These are phyloP conservation scores for Platycnemis pennipes DNA, from an alignment of 2,888 invertebrate genomes.

Conservation along the genomic window DNA sequence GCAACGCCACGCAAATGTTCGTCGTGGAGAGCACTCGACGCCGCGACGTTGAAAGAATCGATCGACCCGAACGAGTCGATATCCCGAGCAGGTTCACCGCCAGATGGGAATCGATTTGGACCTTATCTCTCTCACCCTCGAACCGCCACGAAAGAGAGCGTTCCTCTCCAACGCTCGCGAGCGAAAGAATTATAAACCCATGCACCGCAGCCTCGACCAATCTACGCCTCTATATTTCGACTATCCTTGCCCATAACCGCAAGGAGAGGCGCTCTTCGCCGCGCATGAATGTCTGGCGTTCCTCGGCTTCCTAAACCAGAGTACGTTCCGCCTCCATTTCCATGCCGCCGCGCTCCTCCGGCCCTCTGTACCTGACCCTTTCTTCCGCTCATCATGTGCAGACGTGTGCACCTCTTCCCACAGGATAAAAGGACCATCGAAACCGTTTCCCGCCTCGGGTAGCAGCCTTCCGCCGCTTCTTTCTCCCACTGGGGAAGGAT, in stretches of 20 bases:
- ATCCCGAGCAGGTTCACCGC: background rate
- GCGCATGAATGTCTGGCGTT: background rate
- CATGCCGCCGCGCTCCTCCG: background rate
- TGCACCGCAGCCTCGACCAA: background rate
- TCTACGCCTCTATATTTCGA: background rate
- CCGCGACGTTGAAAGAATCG: background rate
- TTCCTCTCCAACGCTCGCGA: background rate
- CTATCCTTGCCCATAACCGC: background rate
- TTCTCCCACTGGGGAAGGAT: background rate
- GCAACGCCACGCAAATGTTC: background rate
- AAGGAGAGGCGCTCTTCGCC: background rate
- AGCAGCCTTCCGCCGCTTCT: background rate
- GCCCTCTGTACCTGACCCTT: background rate
- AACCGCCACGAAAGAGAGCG: background rate
- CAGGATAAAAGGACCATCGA: background rate
- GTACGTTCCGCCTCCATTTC: background rate
- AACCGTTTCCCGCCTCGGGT: background rate
- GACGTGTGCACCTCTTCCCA: background rate
- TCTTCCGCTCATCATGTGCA: background rate
- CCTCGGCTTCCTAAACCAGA: background rate
- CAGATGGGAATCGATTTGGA: conserved; percentile 1
- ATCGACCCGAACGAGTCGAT: background rate
- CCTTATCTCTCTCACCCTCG: background rate
- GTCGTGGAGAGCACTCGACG: background rate
- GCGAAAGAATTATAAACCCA: background rate